Base-by-base conservation (phyloP, 2,113 vertebrate genomes). In the Tursiops truncatus region DNA sequence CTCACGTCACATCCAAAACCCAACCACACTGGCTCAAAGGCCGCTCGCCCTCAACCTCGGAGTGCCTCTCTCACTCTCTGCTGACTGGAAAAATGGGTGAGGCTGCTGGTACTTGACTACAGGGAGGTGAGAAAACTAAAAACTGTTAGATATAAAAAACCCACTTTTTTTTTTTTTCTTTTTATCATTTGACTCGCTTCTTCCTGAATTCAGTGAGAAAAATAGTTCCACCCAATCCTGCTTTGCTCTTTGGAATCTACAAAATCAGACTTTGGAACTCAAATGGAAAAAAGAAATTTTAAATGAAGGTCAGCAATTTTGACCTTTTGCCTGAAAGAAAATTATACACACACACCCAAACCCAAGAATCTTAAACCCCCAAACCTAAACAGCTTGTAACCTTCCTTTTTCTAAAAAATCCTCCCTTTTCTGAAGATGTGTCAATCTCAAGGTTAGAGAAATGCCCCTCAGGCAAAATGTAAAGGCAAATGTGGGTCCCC, bases 151-250 rank as follows among this genome's bases (percentile, higher is more conserved):
- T 21, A 83, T 10, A 83, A 26, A n/a, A 67, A 96, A n/a, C 12
- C 33, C 13, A 70, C 44, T 67, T 41, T 50, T 85, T 47, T 53
- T 53, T 53, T 53, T 60, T 47, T 14, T 17, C 6, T 84, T 91
- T 63, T 79, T 63, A 68, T 92, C 67, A 63, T 74, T 80, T 38
- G 73, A 95, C 71, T 89, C 47, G 79, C 41, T 96, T 88, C 85
- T 87, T 94, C 73, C 63, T 67, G 50, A 94, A 87, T 53, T 86
- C 53, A 73, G 31, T 8, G n/a, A 81, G 50, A 88, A 82, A 97
- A 91, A 92, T 2, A 89, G 44, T 44, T 71, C 74, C 7, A 87
- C 28, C 31, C 71, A 28, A 60, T 76, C 62, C 70, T 90, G 56
- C 47, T 90, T 74, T 67, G 38, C 15, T 86, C 63, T 94, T 85